A percentile compares a stretch with the other conserved stretches of the same genome.
Conservation (phyloP, 2,888 invertebrate genomes). For the Furcula furcula region DNA sequence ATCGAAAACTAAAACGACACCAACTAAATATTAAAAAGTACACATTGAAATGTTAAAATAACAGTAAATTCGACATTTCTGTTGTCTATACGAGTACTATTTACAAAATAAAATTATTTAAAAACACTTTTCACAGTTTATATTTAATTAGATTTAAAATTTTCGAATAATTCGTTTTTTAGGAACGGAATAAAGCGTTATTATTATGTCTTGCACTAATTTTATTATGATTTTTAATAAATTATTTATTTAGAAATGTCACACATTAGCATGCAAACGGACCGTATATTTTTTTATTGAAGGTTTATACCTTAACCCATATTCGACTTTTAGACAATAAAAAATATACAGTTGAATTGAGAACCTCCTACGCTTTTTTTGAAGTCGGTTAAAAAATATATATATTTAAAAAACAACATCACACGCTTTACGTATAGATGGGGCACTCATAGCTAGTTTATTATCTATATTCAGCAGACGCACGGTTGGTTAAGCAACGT, state of each 20-base stretch:
- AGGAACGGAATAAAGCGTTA: slow-evolving; percentile 18
- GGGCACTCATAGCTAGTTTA: too few species aligned
- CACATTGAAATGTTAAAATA: slow-evolving; percentile 30
- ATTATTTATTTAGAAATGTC: neutral
- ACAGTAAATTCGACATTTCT: slow-evolving; percentile 48
- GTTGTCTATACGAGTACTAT: slow-evolving; percentile 31
- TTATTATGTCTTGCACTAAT: slow-evolving; percentile 9
- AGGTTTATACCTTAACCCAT: too few species aligned
- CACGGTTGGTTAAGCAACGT: too few species aligned
- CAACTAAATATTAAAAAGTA: slow-evolving; percentile 30
- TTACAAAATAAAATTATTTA: slow-evolving; percentile 27
- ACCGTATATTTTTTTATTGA: too few species aligned
- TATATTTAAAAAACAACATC: too few species aligned
- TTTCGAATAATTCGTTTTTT: slow-evolving; percentile 15
- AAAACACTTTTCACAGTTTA: neutral
- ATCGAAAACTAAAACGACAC: slow-evolving; percentile 35
- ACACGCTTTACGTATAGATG: too few species aligned
- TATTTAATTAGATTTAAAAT: slow-evolving; percentile 17
- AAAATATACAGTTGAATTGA: too few species aligned
- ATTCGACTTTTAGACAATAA: too few species aligned
- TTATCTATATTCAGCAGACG: too few species aligned
- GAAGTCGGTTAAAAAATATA: too few species aligned
- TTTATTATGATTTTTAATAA: slow-evolving; percentile 4
- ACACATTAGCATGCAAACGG: too few species aligned
- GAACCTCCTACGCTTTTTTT: too few species aligned